A percentile compares a stretch with the other conserved stretches of the same genome.
Evolutionary conservation across 2,113 vertebrate species (phyloP).

Genomic region (Sminthopsis crassicaudata): DNA sequence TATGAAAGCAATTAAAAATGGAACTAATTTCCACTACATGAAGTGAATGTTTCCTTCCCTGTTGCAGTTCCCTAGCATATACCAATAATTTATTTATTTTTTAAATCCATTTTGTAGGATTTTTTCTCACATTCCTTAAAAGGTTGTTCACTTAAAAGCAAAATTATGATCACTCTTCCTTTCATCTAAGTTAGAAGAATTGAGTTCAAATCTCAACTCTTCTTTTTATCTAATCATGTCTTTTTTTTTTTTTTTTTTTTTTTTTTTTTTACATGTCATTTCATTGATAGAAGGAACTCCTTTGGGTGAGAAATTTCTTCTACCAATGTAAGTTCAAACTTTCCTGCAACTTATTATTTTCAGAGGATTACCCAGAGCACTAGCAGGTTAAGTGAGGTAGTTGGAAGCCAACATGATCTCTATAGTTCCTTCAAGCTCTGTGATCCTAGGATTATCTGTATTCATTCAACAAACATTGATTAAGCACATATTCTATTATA

Average conservation of each 20-base stretch:
- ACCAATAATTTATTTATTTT: neutral
- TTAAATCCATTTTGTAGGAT: neutral
- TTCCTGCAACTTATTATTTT: neutral
- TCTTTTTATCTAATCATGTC: neutral
- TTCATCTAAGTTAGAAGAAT: neutral
- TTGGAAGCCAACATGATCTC: neutral
- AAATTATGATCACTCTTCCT: neutral
- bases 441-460: neutral
- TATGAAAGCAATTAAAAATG: neutral
- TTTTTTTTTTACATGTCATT: neutral
- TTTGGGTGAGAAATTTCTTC: neutral
- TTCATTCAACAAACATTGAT: neutral
- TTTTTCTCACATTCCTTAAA: neutral
- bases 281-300: neutral
- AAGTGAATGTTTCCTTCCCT: neutral
- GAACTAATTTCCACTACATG: rapidly evolving
- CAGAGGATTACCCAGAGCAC: neutral
- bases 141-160: neutral
- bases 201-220: neutral
- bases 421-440: neutral
- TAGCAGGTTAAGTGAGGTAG: neutral
- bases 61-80: neutral
- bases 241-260: neutral
- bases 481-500: neutral
- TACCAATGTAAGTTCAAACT: neutral